These are phyloP conservation scores for Hofmannophila pseudospretella DNA, from an alignment of 2,888 invertebrate species.

Conservation along the genomic window DNA sequence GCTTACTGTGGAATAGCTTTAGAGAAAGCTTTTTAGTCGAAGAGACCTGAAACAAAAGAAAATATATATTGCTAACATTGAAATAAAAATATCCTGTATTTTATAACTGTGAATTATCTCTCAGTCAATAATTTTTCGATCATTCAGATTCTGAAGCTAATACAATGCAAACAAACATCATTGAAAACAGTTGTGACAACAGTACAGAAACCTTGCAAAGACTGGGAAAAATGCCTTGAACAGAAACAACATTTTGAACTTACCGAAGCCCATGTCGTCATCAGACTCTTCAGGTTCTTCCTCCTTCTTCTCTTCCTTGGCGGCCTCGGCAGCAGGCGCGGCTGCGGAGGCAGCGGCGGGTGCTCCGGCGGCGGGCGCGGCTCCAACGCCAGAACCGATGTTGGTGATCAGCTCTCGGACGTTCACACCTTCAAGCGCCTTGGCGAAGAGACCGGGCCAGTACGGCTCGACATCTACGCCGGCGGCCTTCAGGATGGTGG, in stretches of 20 bases:
- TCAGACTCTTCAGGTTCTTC: constrained; percentile 90
- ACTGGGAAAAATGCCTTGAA: too few species aligned
- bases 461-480: constrained; percentile 98
- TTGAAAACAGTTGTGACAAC: constrained; percentile 23
- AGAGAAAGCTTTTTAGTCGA: constrained; percentile 80
- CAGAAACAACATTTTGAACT: constrained; percentile 27
- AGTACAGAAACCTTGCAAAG: too few species aligned
- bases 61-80: constrained; percentile 19
- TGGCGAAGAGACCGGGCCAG: constrained; percentile 99
- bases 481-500: constrained; percentile 97
- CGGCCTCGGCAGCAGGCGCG: constrained; percentile 82
- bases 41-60: constrained; percentile 82
- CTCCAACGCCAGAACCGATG: constrained; percentile 94
- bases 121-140: constrained; percentile 50
- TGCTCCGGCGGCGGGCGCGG: constrained; percentile 86
- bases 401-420: constrained; percentile 95
- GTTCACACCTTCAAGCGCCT: constrained; percentile 96
- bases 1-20: constrained; percentile 67
- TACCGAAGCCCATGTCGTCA: constrained; percentile 96
- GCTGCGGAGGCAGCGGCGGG: constrained; percentile 82
- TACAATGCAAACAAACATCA: constrained; percentile 79
- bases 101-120: constrained; percentile 19
- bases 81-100: constrained; percentile 1
- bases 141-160: constrained; percentile 75
- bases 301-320: constrained; percentile 88